Conservation (phyloP, 2,113 vertebrate genomes). For the Falco punctatus region DNA sequence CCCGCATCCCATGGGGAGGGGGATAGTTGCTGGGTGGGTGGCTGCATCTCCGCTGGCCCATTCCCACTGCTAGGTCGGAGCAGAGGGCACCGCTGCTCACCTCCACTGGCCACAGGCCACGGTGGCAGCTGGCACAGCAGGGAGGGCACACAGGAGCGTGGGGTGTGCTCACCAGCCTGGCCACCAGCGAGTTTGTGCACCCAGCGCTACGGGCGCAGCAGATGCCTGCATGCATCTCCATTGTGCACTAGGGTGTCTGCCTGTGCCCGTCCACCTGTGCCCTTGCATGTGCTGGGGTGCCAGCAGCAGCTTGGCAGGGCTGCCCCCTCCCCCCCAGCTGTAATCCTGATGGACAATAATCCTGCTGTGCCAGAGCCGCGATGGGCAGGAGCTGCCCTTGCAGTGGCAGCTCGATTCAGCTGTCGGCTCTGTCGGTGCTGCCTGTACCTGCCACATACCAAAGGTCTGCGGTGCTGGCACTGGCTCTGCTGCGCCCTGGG, state of each 20-base stretch:
- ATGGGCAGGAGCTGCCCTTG: neutral
- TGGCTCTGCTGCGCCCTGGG: rapidly evolving
- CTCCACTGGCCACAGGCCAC: too few species aligned
- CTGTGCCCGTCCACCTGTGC: neutral
- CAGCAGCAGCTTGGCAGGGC: rapidly evolving
- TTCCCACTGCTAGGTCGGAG: neutral
- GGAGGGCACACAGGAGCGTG: neutral
- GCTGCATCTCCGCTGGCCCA: rapidly evolving
- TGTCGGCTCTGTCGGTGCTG: neutral
- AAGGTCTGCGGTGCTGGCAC: neutral
- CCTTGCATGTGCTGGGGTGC: neutral
- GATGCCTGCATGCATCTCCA: rapidly evolving
- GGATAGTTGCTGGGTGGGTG: rapidly evolving
- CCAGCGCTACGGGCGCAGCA: neutral
- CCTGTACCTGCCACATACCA: neutral
- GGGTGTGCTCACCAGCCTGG: neutral
- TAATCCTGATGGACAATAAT: conserved; percentile 9
- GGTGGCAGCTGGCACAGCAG: rapidly evolving
- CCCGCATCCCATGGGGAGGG: rapidly evolving
- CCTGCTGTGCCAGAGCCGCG: neutral
- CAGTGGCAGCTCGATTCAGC: neutral
- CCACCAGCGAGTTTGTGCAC: rapidly evolving
- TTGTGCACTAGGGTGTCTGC: neutral
- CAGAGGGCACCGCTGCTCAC: neutral
- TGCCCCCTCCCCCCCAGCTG: neutral